Evolutionary conservation across 2,797 vertebrate species (phyloP).

Genomic region (Enteromius thamalakanensis): DNA sequence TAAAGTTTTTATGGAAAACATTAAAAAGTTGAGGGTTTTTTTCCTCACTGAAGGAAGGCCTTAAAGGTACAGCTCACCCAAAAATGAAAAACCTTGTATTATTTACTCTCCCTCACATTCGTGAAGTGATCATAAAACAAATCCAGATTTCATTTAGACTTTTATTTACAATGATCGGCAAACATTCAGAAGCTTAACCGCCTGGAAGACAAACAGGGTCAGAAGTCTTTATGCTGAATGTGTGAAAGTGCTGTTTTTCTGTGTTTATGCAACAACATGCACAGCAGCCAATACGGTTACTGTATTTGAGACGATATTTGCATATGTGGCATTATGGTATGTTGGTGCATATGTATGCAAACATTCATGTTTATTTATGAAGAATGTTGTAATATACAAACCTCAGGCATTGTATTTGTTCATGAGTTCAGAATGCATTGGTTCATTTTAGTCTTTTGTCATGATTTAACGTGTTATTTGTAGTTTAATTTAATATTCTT

Average conservation of each 20-base stretch:
- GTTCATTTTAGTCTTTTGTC: not conserved
- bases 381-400: not conserved
- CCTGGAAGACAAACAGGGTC: not conserved
- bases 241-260: not conserved
- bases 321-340: not conserved
- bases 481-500: not conserved
- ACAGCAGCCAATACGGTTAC: not conserved
- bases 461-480: not conserved
- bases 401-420: not conserved
- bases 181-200: not conserved
- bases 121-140: not conserved
- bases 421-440: not conserved
- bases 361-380: not conserved
- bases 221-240: not conserved
- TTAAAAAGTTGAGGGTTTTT: conserved; percentile 1
- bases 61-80: conserved; percentile 1
- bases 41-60: not conserved
- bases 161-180: not conserved
- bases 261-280: not conserved
- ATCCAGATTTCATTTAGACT: not conserved
- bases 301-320: not conserved
- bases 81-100: not conserved
- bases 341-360: not conserved
- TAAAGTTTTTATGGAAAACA: conserved; percentile 38
- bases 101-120: not conserved